Base-by-base conservation (phyloP, 92 coral and sea anemone species). In the Muricea muricata region DNA sequence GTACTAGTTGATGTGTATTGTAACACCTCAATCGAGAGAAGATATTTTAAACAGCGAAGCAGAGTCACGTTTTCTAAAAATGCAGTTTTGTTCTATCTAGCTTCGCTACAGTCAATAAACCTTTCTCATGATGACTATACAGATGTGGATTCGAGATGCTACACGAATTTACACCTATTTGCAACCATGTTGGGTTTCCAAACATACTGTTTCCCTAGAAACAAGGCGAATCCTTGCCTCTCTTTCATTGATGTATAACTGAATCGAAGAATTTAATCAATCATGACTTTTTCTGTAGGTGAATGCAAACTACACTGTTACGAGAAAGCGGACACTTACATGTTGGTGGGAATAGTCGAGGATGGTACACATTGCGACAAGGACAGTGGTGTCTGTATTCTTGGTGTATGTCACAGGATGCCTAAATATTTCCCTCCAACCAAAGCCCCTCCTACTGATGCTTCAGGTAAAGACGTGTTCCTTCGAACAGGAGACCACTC, bases 301-400 rank as follows among this genome's bases (percentile, higher is more conserved):
- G 83, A 78, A 13, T 78, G 83, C 37, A 21, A 17, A 39, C 28
- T 78, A 56, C 30, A 78, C 11, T 78, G 83, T 14, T 40, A 50
- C 24, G 71, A 78, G 54, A 78, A 65, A 23, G 83, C 14, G 12
- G 11, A 40, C 2, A 75, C 80, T 24, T 78, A 78, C 83, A 35
- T 29, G 71, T 9, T 24, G 6, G 71, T 40, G 33, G 83, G 83
- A 23, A 11, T 6, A 17, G 83, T 78, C 0, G 83, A 78, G 1
- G 83, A 78, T 29, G 83, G 83, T 78, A 78, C 83, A 7, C 83
- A 78, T 40, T 78, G 83, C 20, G 58, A 78, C 55, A 7, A 11
- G 55, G 83, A 78, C 83, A 78, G 71, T 26, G 83, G 83, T 78
- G 83, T 65, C 10, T 78, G 83, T 37, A n/a, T 78, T 0, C 25